Evolutionary conservation across 2,888 invertebrate species (phyloP), one percentile per base, ranked within the genome.

Genomic region (Helleia helle): DNA sequence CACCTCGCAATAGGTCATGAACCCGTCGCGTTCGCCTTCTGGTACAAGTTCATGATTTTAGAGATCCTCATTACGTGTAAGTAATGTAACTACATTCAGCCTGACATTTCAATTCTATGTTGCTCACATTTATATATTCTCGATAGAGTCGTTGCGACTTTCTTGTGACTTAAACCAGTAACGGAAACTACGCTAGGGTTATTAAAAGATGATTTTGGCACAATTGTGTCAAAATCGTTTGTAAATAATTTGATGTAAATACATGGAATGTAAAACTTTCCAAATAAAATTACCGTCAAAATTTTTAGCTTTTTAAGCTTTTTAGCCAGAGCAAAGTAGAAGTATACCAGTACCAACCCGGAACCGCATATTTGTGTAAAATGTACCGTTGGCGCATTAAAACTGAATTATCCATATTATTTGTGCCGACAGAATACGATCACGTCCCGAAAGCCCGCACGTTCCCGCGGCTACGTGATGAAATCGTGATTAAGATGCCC

Each of bases 1-100:
- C 45, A 45, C 31, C 47, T 44, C 48, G 22, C 8, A 8, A 2
- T 2, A 26, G 58, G 60, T 61, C 63, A 53, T 58, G 62, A 62
- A 59, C 62, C 46, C 51, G 8, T 15, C 42, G 13, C 26, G 26
- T 15, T 15, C 27, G 37, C 26, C 37, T 28, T 18, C 28, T 46
- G 39, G 8, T 4, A 24, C 34, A 13, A 13, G 5, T 9, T 22
- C 9, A 34, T 11, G 9, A 14, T 34, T 34, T 34, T 17, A 34
- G 12, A 17, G 9, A 17, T 14, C 14, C 22, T 17, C 28, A 39
- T 24, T 28, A 24, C 38, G 12, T 17, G 11, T 18, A 18, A 34
- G n/a, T n/a, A n/a, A 29, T 14, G 22, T 22, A 22, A 12, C n/a
- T n/a, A 34, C 34, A 17, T 34, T 12, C 34, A 34, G 18, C 8